Percentiles rank a stretch among this genome's conserved stretches.
These are phyloP conservation scores for Lepidotrigona ventralis DNA, from an alignment of 1,140 invertebrate species.

Conservation along the genomic window DNA sequence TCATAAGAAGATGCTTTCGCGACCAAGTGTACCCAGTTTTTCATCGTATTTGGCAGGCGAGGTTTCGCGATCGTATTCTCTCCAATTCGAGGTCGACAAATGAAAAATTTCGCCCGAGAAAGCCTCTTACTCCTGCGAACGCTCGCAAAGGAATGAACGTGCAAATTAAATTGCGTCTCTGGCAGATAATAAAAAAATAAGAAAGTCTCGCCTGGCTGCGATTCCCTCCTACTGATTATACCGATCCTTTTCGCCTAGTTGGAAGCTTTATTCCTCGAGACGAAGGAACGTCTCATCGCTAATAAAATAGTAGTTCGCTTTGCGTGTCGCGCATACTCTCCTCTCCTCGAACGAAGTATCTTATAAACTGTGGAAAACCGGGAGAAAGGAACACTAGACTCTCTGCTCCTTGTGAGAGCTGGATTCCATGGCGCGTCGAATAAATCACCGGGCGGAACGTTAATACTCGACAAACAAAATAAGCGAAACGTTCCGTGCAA, in stretches of 20 bases:
- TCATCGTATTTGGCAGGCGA: background rate
- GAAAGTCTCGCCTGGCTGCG: no score
- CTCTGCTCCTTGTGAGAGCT: background rate
- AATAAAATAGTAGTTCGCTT: constrained; percentile 13
- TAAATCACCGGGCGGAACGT: background rate
- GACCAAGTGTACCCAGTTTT: no score
- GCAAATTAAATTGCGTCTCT: constrained; percentile 30
- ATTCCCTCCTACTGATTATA: background rate
- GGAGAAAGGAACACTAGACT: background rate
- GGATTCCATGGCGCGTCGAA: background rate
- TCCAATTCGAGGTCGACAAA: background rate
- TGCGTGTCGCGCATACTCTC: background rate
- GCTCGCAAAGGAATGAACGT: background rate
- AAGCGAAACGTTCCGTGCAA: background rate
- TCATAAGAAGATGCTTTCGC: no score
- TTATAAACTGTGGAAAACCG: background rate
- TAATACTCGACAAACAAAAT: background rate
- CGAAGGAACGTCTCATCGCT: constrained; percentile 1
- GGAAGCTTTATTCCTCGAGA: background rate
- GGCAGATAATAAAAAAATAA: constrained; percentile 7
- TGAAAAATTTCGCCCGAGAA: constrained; percentile 18
- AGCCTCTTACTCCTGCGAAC: background rate
- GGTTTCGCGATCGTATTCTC: background rate
- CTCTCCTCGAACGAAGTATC: background rate
- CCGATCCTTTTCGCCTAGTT: background rate